phyloP scores from a whole-genome alignment of 2,797 vertebrate species.

The Threskiornis aethiopicus region DNA sequence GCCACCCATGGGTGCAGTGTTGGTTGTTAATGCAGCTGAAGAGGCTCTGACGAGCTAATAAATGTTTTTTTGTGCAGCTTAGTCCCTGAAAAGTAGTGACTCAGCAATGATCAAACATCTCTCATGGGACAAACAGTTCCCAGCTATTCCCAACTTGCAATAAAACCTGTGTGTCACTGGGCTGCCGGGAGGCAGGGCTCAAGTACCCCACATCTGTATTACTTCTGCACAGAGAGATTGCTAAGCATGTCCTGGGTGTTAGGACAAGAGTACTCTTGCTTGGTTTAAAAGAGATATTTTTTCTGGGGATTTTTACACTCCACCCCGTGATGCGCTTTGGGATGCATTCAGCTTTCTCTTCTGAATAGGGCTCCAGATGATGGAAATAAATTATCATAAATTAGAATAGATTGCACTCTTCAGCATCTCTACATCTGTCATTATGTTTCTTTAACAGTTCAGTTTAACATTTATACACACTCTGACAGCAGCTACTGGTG shows the following conservation, averaged over 20 bases:
- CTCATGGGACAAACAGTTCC: slow-evolving; percentile 32
- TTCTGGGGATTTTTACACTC: slow-evolving; percentile 50
- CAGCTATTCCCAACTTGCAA: not conserved
- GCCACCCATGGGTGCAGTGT: not conserved
- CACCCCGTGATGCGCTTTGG: slow-evolving; percentile 49
- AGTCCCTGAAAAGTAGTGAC: slow-evolving; percentile 15
- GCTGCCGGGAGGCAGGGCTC: not conserved
- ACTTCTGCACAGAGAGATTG: slow-evolving; percentile 5
- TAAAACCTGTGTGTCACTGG: not conserved
- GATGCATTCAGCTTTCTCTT: slow-evolving; percentile 65
- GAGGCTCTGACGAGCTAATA: not conserved
- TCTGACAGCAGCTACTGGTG: slow-evolving; percentile 69
- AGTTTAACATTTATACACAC: slow-evolving; percentile 72
- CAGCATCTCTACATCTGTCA: slow-evolving; percentile 73
- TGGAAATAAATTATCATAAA: slow-evolving; percentile 74
- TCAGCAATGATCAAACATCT: slow-evolving; percentile 32
- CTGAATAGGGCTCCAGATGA: slow-evolving; percentile 70
- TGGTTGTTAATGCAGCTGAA: slow-evolving; percentile 25
- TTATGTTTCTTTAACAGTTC: slow-evolving; percentile 73
- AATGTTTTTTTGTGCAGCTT: not conserved
- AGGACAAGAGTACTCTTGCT: slow-evolving; percentile 33
- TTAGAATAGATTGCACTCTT: slow-evolving; percentile 73
- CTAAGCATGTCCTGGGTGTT: slow-evolving; percentile 14
- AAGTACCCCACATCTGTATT: slow-evolving; percentile 17
- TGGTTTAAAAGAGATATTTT: slow-evolving; percentile 10